Percentiles rank a stretch among this genome's conserved stretches.
These are phyloP conservation scores for Mobula hypostoma DNA, from an alignment of 2,113 vertebrate genomes.

Conservation along the genomic window DNA sequence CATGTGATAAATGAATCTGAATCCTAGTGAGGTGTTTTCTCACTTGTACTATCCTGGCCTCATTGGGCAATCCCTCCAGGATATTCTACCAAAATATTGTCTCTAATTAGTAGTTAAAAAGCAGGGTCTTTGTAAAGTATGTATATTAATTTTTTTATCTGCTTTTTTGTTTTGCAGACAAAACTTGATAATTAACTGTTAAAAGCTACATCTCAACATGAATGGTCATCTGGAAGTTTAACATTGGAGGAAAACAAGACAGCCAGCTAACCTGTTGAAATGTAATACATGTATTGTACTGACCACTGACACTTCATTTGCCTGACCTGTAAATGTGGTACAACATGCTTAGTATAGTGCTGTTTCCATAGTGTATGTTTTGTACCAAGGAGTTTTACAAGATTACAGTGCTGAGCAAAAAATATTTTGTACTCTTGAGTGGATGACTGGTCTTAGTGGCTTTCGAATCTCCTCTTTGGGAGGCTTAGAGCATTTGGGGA, in stretches of 20 bases:
- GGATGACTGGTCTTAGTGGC: not conserved
- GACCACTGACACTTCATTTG: not conserved
- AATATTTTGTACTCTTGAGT: not conserved
- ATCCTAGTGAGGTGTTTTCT: too few species aligned
- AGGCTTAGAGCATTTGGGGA: too few species aligned
- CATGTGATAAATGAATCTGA: too few species aligned
- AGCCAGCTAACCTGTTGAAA: not conserved
- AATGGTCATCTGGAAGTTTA: not conserved
- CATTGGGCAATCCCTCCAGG: too few species aligned
- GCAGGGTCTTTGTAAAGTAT: not conserved
- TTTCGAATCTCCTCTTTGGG: not conserved
- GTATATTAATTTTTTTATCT: not conserved
- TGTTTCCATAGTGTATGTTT: slow-evolving; percentile 9
- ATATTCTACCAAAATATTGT: too few species aligned
- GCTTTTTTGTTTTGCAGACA: not conserved
- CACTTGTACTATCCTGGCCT: too few species aligned
- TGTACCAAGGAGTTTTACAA: not conserved
- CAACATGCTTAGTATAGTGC: not conserved
- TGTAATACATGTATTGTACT: not conserved
- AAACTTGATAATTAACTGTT: not conserved
- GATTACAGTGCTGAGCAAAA: not conserved
- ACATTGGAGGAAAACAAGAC: slow-evolving; percentile 12
- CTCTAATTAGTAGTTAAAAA: not conserved
- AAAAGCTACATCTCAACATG: not conserved
- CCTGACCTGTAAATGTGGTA: not conserved